These are phyloP conservation scores for Enteromius afrohamiltoni DNA, from an alignment of 2,797 vertebrate species.

Conservation along the genomic window DNA sequence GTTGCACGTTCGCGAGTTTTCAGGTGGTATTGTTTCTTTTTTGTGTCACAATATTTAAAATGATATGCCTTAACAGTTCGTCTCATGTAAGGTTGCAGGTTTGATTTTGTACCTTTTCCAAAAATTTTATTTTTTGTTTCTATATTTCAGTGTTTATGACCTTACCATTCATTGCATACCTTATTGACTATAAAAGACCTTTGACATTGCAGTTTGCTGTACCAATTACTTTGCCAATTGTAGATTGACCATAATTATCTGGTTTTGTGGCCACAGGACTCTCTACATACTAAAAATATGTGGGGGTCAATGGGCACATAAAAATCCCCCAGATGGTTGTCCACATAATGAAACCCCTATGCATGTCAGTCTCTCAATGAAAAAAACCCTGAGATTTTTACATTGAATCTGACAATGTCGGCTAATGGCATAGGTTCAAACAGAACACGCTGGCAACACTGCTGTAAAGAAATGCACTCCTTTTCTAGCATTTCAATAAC, in stretches of 20 bases:
- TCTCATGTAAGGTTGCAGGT: neutral
- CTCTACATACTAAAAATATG: slow-evolving; percentile 43
- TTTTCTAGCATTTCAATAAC: slow-evolving; percentile 16
- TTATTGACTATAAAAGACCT: neutral
- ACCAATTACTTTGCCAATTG: neutral
- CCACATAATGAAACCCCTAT: slow-evolving; percentile 23
- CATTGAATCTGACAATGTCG: slow-evolving; percentile 26
- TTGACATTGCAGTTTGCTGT: neutral
- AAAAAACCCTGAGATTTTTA: slow-evolving; percentile 12
- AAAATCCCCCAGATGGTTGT: slow-evolving; percentile 46
- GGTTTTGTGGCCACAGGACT: neutral
- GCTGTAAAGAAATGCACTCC: slow-evolving; percentile 7
- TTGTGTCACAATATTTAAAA: slow-evolving; percentile 3
- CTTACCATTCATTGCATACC: neutral
- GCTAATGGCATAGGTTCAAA: slow-evolving; percentile 27
- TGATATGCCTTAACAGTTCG: neutral
- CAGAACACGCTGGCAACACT: slow-evolving; percentile 9
- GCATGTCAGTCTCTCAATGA: slow-evolving; percentile 22
- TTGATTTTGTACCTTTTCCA: neutral
- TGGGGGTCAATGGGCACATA: slow-evolving; percentile 49
- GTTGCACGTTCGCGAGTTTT: neutral
- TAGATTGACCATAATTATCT: neutral
- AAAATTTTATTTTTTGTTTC: neutral
- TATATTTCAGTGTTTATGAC: neutral
- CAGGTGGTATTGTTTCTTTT: neutral